These are phyloP conservation scores for Jacana jacana DNA, from an alignment of 2,113 vertebrate genomes.

Conservation along the genomic window DNA sequence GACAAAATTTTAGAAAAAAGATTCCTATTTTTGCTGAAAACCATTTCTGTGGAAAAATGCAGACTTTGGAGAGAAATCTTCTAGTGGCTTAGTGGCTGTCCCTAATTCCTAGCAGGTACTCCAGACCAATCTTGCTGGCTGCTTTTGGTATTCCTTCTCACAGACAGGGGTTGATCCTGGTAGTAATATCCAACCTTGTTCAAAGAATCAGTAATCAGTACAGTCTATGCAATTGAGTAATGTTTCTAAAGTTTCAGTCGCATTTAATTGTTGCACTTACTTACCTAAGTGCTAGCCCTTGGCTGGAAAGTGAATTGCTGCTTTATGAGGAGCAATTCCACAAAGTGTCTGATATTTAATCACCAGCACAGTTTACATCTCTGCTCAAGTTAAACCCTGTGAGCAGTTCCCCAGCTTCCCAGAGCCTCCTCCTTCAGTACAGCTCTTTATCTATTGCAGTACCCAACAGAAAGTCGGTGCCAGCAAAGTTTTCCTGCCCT, in stretches of 20 bases:
- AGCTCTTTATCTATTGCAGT: not conserved
- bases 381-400: not conserved
- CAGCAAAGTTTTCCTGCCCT: not conserved
- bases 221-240: not conserved
- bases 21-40: not conserved
- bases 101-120: not conserved
- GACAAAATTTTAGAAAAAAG: not conserved
- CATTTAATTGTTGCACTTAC: not conserved
- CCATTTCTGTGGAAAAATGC: accelerated
- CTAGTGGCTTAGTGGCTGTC: too few relatives aligned
- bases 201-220: not conserved
- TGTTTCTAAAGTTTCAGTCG: not conserved
- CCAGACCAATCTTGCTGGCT: not conserved
- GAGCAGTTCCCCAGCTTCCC: not conserved
- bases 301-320: not conserved
- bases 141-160: not conserved
- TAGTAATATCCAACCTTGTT: not conserved
- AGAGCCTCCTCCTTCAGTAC: not conserved
- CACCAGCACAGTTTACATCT: not conserved
- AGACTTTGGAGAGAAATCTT: not conserved
- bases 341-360: not conserved
- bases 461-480: accelerated
- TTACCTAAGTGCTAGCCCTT: not conserved
- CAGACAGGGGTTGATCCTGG: not conserved
- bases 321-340: not conserved